phyloP scores from a whole-genome alignment of 2,888 invertebrate species.

The Colostygia pectinataria region DNA sequence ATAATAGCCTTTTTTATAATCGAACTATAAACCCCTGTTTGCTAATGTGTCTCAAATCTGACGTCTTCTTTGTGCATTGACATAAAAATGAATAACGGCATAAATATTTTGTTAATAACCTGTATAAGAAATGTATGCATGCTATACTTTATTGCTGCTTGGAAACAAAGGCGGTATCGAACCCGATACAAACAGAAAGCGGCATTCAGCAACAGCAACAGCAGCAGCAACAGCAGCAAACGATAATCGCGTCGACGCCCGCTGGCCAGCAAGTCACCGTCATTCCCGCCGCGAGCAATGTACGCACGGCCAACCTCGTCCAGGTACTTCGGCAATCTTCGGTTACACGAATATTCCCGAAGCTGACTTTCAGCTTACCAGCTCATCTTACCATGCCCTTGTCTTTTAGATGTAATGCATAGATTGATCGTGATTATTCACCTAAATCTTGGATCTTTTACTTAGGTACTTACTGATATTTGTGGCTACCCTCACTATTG shows the following conservation, averaged over 20 bases:
- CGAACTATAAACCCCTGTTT: no score
- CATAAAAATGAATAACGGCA: no score
- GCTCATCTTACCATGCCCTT: conserved; percentile 8
- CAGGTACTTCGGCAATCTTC: conserved; percentile 63
- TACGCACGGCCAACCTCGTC: conserved; percentile 62
- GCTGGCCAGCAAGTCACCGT: conserved; percentile 93
- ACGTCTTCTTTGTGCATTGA: no score
- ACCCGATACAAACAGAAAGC: conserved; percentile 67
- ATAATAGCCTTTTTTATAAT: no score
- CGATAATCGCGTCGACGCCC: conserved; percentile 88
- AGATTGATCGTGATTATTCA: no score
- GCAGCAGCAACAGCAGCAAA: conserved; percentile 74
- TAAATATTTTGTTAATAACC: no score
- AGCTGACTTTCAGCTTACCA: no score
- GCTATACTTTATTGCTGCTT: conserved; percentile 29
- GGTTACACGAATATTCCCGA: conserved; percentile 21
- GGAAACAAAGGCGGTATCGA: conserved; percentile 70
- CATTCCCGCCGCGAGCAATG: conserved; percentile 85
- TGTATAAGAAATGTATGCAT: background rate
- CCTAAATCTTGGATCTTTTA: no score
- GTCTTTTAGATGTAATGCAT: background rate
- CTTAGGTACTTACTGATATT: no score
- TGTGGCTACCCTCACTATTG: no score
- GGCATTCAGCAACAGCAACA: conserved; percentile 34
- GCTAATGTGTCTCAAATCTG: no score